A percentile compares a stretch with the other conserved stretches of the same genome.
Evolutionary conservation across 2,888 invertebrate genomes (phyloP).

Genomic region (Acronicta alni): DNA sequence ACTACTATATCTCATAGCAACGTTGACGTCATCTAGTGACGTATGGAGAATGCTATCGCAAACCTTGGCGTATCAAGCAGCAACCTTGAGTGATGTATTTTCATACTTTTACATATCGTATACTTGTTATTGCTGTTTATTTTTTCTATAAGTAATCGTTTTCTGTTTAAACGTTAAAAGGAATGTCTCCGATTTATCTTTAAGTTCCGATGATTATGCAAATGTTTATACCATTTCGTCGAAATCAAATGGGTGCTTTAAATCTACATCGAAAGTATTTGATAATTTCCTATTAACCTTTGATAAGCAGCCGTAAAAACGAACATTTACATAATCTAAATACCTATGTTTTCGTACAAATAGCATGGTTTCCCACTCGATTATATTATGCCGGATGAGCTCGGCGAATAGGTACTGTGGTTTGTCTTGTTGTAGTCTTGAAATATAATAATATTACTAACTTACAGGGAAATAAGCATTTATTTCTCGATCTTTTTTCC

Average conservation of each 20-base stretch:
- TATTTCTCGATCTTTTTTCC: too few relatives aligned
- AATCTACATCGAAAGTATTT: conserved; percentile 28
- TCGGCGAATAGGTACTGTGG: too few relatives aligned
- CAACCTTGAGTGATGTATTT: conserved; percentile 33
- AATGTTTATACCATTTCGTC: conserved; percentile 6
- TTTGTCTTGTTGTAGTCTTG: too few relatives aligned
- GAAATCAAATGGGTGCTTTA: conserved; percentile 2
- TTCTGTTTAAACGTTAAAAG: neutral
- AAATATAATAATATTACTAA: too few relatives aligned
- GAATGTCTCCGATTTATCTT: neutral
- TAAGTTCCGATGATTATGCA: conserved; percentile 8
- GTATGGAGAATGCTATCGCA: conserved; percentile 10
- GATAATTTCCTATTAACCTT: conserved; percentile 20
- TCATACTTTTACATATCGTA: conserved; percentile 15
- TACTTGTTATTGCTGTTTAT: conserved; percentile 2
- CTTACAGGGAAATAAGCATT: too few relatives aligned
- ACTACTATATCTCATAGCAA: conserved; percentile 14
- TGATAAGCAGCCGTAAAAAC: conserved; percentile 30
- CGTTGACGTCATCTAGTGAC: conserved; percentile 58
- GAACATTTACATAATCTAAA: conserved; percentile 19
- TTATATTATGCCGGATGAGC: too few relatives aligned
- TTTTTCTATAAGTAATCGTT: neutral
- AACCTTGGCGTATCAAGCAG: neutral
- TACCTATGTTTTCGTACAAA: too few relatives aligned
- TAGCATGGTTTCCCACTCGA: too few relatives aligned